Evolutionary conservation across 2,888 invertebrate species (phyloP), one percentile per base, ranked within the genome.

Genomic region (Operophtera brumata): DNA sequence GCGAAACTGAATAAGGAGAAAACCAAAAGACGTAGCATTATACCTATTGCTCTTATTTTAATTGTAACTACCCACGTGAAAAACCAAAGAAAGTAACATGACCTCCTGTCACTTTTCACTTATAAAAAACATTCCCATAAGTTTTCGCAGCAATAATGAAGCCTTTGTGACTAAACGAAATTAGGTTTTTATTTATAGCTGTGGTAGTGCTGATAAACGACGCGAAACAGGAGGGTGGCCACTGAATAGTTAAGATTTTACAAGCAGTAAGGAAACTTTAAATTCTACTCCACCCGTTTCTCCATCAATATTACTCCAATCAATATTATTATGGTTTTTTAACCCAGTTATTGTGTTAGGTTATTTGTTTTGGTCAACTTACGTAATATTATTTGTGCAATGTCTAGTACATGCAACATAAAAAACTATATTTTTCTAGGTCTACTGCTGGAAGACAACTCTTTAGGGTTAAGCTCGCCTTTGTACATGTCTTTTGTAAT

Each of bases 181-280:
- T 65, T 62, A 65, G 64, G 59, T 62, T 62, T 65, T 62, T 65
- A 64, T 65, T 65, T 65, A 62, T 65, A 54, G 59, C 57, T 45
- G 47, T 54, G 42, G 54, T 41, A 56, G 57, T 58, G 54, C 56
- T 64, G 64, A 64, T 64, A 64, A 61, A 64, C 62, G 64, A 55
- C 51, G 54, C 43, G 61, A 59, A 59, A 50, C 61, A 49, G 45
- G 61, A 52, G 61, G 64, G 61, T 59, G 61, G 44, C 25, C 40
- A 44, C 50, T 40, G 40, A 44, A 53, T 45, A 47, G 47, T 35
- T 46, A n/a, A 47, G 35, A 12, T 12, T 26, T 10, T 44, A 32
- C 0, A 8, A 11, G 7, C 46, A 54, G 49, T 42, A 54, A 10
- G 2, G 2, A 39, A 10, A 44, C 20, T 40, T 5, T n/a, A n/a